phyloP scores from a whole-genome alignment of 2,113 vertebrate species.

The Limnothrissa miodon region DNA sequence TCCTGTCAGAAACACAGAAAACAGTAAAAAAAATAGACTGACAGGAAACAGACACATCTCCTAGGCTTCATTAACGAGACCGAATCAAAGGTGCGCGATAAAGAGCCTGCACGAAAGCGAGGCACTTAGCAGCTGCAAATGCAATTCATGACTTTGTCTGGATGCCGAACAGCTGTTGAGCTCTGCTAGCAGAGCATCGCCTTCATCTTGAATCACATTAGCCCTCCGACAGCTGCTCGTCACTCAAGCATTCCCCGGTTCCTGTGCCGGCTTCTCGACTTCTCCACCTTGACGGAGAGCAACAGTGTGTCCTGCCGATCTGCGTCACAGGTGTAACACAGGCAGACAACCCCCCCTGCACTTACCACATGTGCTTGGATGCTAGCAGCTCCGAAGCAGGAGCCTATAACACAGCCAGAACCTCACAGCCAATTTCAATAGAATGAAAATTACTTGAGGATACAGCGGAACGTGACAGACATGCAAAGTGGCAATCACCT shows the following conservation, averaged over 20 bases:
- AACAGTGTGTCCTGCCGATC: slow-evolving; percentile 17
- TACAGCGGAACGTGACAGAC: background rate
- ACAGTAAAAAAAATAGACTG: background rate
- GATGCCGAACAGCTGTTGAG: slow-evolving; percentile 43
- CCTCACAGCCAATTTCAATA: background rate
- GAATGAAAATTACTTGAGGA: background rate
- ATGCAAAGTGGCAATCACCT: background rate
- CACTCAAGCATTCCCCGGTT: slow-evolving; percentile 15
- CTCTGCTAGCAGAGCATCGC: slow-evolving; percentile 29
- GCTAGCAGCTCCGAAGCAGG: background rate
- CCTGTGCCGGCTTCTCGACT: background rate
- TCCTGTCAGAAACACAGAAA: background rate
- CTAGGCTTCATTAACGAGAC: slow-evolving; percentile 31
- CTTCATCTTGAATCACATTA: slow-evolving; percentile 45
- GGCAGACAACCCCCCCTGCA: slow-evolving; percentile 28
- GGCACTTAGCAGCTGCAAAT: slow-evolving; percentile 30
- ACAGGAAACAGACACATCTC: slow-evolving; percentile 19
- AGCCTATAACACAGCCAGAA: background rate
- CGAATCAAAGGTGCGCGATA: slow-evolving; percentile 23
- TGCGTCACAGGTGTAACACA: slow-evolving; percentile 19
- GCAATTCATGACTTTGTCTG: slow-evolving; percentile 41
- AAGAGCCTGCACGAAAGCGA: slow-evolving; percentile 18
- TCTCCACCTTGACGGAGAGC: slow-evolving; percentile 32
- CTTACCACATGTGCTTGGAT: background rate
- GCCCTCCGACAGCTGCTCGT: slow-evolving; percentile 48